Conservation (phyloP, 2,113 vertebrate genomes). For the Leuciscus idus region DNA sequence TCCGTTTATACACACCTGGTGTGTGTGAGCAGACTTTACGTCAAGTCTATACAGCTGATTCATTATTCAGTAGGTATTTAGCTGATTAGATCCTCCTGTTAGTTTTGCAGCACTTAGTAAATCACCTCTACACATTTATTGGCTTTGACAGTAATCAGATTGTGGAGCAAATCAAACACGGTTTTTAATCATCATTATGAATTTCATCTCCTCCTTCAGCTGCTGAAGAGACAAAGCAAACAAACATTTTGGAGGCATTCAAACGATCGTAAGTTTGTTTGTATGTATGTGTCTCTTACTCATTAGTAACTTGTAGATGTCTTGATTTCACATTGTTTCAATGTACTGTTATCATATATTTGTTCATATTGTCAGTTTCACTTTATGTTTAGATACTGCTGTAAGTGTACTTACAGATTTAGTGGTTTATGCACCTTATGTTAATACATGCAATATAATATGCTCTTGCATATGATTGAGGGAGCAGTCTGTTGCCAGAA, state of each 20-base stretch:
- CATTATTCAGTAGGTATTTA: conserved; percentile 19
- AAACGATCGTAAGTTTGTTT: conserved; percentile 83
- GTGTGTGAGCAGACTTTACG: conserved; percentile 52
- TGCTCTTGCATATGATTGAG: background rate
- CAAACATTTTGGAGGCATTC: conserved; percentile 82
- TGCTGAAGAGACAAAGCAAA: conserved; percentile 71
- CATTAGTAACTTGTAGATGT: conserved; percentile 6
- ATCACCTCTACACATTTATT: conserved; percentile 23
- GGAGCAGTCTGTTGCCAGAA: conserved; percentile 7
- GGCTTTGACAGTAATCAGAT: conserved; percentile 25
- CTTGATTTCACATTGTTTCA: background rate
- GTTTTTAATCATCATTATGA: conserved; percentile 49
- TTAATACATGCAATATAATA: background rate
- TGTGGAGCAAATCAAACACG: background rate
- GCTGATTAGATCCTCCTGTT: conserved; percentile 31
- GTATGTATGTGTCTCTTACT: conserved; percentile 28
- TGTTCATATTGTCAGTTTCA: background rate
- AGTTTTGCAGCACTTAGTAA: conserved; percentile 7
- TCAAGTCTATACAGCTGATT: conserved; percentile 56
- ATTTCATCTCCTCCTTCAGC: conserved; percentile 71
- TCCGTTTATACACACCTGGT: conserved; percentile 57
- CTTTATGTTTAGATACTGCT: background rate
- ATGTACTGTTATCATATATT: background rate
- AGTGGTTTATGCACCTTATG: background rate
- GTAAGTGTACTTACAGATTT: background rate